Conservation (phyloP, 2,113 vertebrate genomes). For the Bungarus multicinctus region DNA sequence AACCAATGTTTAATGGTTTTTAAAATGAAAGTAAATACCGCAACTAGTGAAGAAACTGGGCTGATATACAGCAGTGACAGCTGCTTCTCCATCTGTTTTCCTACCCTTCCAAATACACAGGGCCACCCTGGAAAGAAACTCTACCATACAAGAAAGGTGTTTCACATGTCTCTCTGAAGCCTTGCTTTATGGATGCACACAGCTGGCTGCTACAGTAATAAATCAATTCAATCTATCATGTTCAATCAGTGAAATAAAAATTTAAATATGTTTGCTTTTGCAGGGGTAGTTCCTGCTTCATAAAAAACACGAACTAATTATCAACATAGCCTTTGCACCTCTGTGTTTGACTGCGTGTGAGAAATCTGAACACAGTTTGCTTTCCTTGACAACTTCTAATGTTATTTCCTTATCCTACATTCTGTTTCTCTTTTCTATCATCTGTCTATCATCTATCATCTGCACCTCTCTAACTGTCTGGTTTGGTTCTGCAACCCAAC, state of each 20-base stretch:
- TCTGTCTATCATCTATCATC: no score
- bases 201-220: slow-evolving; percentile 12
- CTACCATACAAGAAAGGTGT: neutral
- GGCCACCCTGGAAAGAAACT: neutral
- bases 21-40: neutral
- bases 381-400: neutral
- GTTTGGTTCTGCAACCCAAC: no score
- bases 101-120: neutral
- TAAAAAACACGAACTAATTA: neutral
- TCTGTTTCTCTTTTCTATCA: neutral
- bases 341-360: neutral
- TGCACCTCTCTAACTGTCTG: no score
- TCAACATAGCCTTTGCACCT: neutral
- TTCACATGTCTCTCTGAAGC: neutral
- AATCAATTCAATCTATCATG: neutral
- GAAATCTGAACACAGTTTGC: neutral
- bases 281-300: neutral
- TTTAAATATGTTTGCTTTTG: rapidly evolving
- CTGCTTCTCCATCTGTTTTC: neutral
- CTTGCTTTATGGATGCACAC: rapidly evolving
- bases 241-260: neutral
- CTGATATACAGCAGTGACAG: neutral
- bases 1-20: neutral
- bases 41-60: neutral
- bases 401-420: slow-evolving; percentile 7